Percentiles rank a stretch among this genome's conserved stretches.
Evolutionary conservation across 1,140 invertebrate species (phyloP).

Genomic region (Tetragnatha versicolor): DNA sequence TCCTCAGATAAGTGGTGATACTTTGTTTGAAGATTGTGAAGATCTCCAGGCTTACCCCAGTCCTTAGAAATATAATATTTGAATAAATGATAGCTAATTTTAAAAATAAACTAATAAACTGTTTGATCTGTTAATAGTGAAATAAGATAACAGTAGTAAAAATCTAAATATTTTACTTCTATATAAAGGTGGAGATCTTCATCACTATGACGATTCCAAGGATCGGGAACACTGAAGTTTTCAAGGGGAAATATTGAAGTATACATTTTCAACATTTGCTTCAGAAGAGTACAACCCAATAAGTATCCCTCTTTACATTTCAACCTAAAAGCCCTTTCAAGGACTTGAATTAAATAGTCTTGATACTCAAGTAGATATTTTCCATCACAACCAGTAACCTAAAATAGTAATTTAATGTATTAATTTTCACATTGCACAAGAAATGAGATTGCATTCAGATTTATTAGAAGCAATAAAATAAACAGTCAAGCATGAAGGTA

Average conservation of each 20-base stretch:
- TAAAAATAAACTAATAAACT: too few species aligned
- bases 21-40: conserved; percentile 73
- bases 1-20: conserved; percentile 79
- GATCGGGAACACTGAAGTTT: conserved; percentile 70
- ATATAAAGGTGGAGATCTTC: conserved; percentile 28
- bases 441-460: too few species aligned
- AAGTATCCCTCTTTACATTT: conserved; percentile 71
- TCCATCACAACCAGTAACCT: conserved; percentile 72
- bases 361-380: conserved; percentile 71
- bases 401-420: too few species aligned
- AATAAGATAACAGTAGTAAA: background rate
- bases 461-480: too few species aligned
- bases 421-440: too few species aligned
- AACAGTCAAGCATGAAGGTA: too few species aligned
- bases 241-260: conserved; percentile 72
- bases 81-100: too few species aligned
- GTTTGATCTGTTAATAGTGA: too few species aligned
- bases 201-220: conserved; percentile 31
- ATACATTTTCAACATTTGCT: conserved; percentile 69
- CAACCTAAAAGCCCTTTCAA: conserved; percentile 72
- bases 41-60: conserved; percentile 78
- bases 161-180: conserved; percentile 18
- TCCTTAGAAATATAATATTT: conserved; percentile 70
- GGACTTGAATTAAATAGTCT: conserved; percentile 69
- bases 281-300: conserved; percentile 67